phyloP scores from a whole-genome alignment of 2,888 invertebrate species.

The Drosophila merina region DNA sequence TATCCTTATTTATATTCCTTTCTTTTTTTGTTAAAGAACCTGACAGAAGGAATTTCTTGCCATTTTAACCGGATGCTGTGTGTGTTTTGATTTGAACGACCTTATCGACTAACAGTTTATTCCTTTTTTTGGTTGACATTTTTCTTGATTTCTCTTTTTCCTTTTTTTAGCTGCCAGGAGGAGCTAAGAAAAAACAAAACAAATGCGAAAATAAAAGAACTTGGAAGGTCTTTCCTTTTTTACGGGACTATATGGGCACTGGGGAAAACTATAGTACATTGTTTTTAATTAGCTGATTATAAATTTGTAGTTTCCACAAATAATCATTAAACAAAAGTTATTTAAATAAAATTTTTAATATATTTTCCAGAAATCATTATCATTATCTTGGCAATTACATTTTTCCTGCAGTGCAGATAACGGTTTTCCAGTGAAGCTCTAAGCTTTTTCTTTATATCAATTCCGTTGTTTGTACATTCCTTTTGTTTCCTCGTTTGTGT shows the following conservation, averaged over 20 bases:
- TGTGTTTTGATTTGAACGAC: conserved; percentile 73
- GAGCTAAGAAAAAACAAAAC: conserved; percentile 42
- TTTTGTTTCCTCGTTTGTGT: conserved; percentile 38
- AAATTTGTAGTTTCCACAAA: neutral
- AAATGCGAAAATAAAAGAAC: conserved; percentile 16
- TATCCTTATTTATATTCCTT: neutral
- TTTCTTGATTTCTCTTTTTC: conserved; percentile 38
- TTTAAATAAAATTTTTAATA: no score
- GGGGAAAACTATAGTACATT: neutral
- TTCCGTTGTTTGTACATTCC: conserved; percentile 39
- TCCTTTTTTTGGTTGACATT: conserved; percentile 35
- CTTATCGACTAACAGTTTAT: conserved; percentile 72
- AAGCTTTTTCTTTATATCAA: conserved; percentile 15
- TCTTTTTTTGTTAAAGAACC: neutral
- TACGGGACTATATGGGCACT: neutral
- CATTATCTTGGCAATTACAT: no score
- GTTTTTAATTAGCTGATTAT: no score
- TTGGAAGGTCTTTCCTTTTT: neutral
- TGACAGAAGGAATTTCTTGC: conserved; percentile 5
- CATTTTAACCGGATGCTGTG: conserved; percentile 47
- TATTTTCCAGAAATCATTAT: no score
- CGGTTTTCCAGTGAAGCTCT: conserved; percentile 21
- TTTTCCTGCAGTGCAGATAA: neutral
- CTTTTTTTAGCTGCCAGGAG: conserved; percentile 37
- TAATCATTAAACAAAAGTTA: no score